A percentile compares a stretch with the other conserved stretches of the same genome.
Conservation (phyloP, 1,140 invertebrate species). For the Piezodorus guildinii region DNA sequence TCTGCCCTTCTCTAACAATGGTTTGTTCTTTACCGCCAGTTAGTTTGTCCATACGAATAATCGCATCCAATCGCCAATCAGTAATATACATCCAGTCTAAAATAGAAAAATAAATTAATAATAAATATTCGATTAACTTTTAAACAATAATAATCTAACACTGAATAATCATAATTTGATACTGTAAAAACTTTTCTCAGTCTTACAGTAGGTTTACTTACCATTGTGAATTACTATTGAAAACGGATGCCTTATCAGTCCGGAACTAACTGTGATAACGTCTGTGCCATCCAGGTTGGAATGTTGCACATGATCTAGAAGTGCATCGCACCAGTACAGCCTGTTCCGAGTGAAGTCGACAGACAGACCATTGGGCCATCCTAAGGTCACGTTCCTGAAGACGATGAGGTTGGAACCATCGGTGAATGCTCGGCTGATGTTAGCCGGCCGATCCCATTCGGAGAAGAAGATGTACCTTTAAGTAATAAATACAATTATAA, state of each 20-base stretch:
- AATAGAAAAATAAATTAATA: slow-evolving; percentile 24
- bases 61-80: slow-evolving; percentile 92
- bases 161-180: too few relatives aligned
- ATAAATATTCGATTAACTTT: too few relatives aligned
- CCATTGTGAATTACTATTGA: slow-evolving; percentile 82
- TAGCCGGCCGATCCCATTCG: slow-evolving; percentile 91
- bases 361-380: slow-evolving; percentile 90
- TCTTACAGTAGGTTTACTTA: slow-evolving; percentile 27
- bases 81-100: slow-evolving; percentile 91
- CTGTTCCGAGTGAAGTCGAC: slow-evolving; percentile 80
- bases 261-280: slow-evolving; percentile 78
- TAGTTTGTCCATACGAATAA: slow-evolving; percentile 79
- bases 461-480: slow-evolving; percentile 77
- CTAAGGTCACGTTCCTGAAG: slow-evolving; percentile 84
- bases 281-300: slow-evolving; percentile 88
- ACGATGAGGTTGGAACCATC: slow-evolving; percentile 78
- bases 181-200: too few relatives aligned
- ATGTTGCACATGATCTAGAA: slow-evolving; percentile 92
- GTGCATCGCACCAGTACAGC: slow-evolving; percentile 90
- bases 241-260: slow-evolving; percentile 87
- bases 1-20: slow-evolving; percentile 75
- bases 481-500: slow-evolving; percentile 13
- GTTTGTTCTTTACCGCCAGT: slow-evolving; percentile 77
- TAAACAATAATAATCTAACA: too few relatives aligned
- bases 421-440: slow-evolving; percentile 80